Conservation (phyloP, 2,113 vertebrate genomes). For the Sturnus vulgaris region DNA sequence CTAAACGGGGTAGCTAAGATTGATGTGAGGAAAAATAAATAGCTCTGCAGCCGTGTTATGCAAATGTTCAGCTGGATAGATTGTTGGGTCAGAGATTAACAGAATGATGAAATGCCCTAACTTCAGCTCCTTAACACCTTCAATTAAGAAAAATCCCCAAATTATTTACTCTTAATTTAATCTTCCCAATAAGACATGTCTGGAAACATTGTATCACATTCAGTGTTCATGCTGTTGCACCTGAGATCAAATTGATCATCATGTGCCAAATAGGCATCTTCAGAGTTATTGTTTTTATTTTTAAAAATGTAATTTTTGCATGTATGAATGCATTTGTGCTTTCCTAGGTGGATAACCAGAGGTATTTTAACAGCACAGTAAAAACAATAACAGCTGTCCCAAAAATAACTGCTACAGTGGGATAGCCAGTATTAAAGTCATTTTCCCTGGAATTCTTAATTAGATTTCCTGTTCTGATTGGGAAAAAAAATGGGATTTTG, state of each 20-base stretch:
- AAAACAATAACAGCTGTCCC: conserved; percentile 2
- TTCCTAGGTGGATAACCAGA: background rate
- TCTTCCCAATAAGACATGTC: background rate
- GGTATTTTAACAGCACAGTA: background rate
- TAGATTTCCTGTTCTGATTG: background rate
- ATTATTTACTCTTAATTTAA: background rate
- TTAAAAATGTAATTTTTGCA: background rate
- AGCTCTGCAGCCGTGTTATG: background rate
- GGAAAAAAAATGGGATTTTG: background rate
- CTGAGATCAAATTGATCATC: background rate
- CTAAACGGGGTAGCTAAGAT: background rate
- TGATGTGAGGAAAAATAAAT: background rate
- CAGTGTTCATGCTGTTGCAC: background rate
- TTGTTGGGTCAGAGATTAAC: background rate
- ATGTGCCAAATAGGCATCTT: background rate
- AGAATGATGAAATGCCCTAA: background rate
- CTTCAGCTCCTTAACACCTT: background rate
- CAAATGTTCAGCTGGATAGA: background rate
- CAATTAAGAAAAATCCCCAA: background rate
- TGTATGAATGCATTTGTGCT: background rate
- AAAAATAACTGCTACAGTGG: background rate
- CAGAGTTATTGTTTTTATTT: background rate
- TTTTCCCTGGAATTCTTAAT: conserved; percentile 27
- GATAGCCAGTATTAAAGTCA: background rate
- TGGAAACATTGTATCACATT: background rate